A percentile compares a stretch with the other conserved stretches of the same genome.
These are phyloP conservation scores for Halisarca cf. caerulea DNA, from an alignment of 37 sponge, comb jelly and placozoan genomes.

Conservation along the genomic window DNA sequence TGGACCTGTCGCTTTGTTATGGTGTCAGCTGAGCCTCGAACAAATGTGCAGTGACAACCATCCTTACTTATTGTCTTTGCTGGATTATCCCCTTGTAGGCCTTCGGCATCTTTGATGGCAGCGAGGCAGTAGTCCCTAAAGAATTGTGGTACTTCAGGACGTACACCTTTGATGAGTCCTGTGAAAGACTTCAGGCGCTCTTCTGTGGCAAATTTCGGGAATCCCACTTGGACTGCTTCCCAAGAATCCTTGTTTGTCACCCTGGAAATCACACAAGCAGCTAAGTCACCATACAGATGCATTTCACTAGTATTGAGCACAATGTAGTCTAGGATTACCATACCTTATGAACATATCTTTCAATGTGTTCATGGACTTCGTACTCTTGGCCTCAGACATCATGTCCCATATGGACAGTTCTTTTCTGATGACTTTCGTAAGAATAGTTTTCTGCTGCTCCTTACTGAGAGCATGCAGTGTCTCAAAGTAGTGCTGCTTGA, in stretches of 20 bases:
- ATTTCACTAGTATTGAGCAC: not conserved
- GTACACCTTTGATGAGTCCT: not conserved
- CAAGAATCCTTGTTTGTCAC: not conserved
- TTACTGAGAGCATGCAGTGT: not conserved
- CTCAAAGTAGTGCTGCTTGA: not conserved
- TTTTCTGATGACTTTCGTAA: not conserved
- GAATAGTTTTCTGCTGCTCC: not conserved
- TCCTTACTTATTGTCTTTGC: not conserved
- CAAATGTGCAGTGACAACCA: not conserved
- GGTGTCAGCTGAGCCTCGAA: not conserved
- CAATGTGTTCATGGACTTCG: not conserved
- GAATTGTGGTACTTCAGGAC: not conserved
- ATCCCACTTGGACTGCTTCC: not conserved
- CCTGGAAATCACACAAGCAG: not conserved
- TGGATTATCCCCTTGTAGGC: not conserved
- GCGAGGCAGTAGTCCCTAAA: not conserved
- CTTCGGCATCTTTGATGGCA: not conserved
- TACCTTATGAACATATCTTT: conserved; percentile 3
- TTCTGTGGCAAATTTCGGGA: not conserved
- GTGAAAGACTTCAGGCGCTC: not conserved
- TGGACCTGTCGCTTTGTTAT: not conserved
- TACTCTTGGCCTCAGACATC: conserved; percentile 1
- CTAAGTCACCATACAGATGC: not conserved
- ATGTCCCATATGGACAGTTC: not conserved
- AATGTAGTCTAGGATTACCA: no score